A percentile compares a stretch with the other conserved stretches of the same genome.
phyloP scores from a whole-genome alignment of 2,797 vertebrate species.

The Mus spretus region DNA sequence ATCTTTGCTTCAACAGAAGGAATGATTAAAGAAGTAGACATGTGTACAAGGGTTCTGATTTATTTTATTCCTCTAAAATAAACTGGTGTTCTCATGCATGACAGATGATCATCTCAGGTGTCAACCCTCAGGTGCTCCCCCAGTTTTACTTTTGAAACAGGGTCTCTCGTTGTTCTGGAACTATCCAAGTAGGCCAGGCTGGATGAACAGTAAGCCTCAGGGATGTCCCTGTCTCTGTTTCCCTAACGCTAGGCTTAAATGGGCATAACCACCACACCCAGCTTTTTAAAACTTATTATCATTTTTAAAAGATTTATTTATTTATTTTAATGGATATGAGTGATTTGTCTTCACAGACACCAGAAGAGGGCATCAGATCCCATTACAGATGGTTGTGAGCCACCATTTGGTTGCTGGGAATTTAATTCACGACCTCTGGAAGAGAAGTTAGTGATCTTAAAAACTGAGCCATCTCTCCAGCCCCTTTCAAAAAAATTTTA shows the following conservation, averaged over 20 bases:
- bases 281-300: background rate
- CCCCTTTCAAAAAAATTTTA: background rate
- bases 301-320: background rate
- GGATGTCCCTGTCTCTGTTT: background rate
- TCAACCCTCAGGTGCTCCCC: background rate
- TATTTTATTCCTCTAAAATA: background rate
- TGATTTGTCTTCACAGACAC: too few species aligned
- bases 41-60: background rate
- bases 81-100: background rate
- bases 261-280: background rate
- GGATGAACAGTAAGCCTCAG: background rate
- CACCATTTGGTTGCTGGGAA: too few species aligned
- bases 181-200: too few species aligned
- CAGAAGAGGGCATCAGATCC: too few species aligned
- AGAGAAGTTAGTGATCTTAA: too few species aligned
- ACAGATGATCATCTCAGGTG: background rate
- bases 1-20: background rate
- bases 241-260: background rate
- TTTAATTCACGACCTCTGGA: too few species aligned
- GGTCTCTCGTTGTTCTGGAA: background rate
- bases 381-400: too few species aligned
- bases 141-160: background rate
- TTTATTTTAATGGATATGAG: background rate
- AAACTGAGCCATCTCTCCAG: too few species aligned
- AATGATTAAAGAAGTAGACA: conserved; percentile 44